Evolutionary conservation across 1,140 invertebrate genomes (phyloP).

Genomic region (Aporrectodea caliginosa): DNA sequence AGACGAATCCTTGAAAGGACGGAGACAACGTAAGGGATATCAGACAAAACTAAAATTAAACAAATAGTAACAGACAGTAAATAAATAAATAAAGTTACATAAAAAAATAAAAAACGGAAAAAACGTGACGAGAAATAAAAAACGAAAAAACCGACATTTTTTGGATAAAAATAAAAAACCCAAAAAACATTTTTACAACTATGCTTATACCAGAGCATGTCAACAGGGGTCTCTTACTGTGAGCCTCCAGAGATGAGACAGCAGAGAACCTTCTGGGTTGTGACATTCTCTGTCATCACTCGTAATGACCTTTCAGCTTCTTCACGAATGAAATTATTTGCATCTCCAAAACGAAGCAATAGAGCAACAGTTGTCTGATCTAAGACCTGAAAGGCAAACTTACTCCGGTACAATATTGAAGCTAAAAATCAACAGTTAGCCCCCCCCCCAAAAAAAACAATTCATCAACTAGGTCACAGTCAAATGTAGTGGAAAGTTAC

Average conservation of each 20-base stretch:
- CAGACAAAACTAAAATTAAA: slow-evolving; percentile 43
- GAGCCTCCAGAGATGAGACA: neutral
- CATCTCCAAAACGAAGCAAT: slow-evolving; percentile 82
- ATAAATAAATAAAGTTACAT: slow-evolving; percentile 12
- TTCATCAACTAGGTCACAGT: no score
- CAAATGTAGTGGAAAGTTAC: no score
- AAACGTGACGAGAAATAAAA: neutral
- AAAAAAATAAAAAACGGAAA: neutral
- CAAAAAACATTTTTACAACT: neutral
- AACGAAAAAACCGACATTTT: neutral
- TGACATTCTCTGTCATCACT: slow-evolving; percentile 68
- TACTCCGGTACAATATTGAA: no score
- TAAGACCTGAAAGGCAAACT: no score
- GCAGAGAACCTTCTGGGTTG: slow-evolving; percentile 40
- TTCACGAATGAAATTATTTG: slow-evolving; percentile 82
- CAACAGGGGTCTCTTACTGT: no score
- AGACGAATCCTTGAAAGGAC: no score
- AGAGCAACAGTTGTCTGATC: slow-evolving; percentile 77
- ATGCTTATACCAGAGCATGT: no score
- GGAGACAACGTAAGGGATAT: no score
- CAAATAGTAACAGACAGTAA: slow-evolving; percentile 36
- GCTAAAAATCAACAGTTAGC: no score
- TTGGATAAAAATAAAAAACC: neutral
- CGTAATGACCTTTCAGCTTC: slow-evolving; percentile 80
- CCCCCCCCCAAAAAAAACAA: no score